These are phyloP conservation scores for Lypha dubia DNA, from an alignment of 2,888 invertebrate species.

Conservation along the genomic window DNA sequence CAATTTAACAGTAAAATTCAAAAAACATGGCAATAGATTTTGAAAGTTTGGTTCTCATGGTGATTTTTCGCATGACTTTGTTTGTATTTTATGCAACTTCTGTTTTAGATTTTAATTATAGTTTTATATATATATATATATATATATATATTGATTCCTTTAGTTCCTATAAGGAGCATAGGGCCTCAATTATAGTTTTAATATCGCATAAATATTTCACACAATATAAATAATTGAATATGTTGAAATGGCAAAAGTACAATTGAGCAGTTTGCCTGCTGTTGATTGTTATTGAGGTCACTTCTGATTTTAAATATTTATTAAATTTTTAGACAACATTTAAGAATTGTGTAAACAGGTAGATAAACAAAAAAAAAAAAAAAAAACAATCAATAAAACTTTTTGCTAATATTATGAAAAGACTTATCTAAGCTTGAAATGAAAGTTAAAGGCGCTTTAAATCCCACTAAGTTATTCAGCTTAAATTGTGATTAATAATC, in stretches of 20 bases:
- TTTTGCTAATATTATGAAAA: neutral
- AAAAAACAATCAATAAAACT: neutral
- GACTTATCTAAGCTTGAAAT: too few species aligned
- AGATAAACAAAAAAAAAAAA: too few species aligned
- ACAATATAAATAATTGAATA: neutral
- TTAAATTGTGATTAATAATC: too few species aligned
- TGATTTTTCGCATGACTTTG: neutral
- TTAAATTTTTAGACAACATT: too few species aligned
- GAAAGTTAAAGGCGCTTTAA: too few species aligned
- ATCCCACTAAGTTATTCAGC: too few species aligned
- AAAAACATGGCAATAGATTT: neutral
- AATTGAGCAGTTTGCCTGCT: neutral
- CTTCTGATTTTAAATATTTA: slow-evolving; percentile 39
- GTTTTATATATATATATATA: too few species aligned
- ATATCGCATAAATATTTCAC: slow-evolving; percentile 28
- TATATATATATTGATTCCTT: too few species aligned
- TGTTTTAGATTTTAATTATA: neutral
- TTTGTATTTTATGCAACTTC: neutral
- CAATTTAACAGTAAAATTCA: slow-evolving; percentile 9
- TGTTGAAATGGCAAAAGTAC: neutral
- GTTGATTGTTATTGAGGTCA: slow-evolving; percentile 35
- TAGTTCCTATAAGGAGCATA: too few species aligned
- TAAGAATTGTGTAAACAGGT: too few species aligned
- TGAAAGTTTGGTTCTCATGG: neutral
- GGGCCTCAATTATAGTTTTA: neutral